These are phyloP conservation scores for Cossypha niveicapilla DNA, from an alignment of 2,797 vertebrate species.

Conservation along the genomic window DNA sequence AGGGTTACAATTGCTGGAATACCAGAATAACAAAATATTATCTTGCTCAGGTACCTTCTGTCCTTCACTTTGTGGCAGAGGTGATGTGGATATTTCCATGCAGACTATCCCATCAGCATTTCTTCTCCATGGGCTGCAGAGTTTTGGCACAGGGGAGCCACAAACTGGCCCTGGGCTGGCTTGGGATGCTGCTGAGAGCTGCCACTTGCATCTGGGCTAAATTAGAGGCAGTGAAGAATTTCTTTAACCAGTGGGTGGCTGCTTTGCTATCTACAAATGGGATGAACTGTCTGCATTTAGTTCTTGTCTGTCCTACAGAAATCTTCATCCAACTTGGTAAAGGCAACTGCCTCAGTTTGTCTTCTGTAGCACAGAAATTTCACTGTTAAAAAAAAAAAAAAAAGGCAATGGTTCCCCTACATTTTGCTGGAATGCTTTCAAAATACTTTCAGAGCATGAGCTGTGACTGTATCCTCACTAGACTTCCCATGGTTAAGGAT, in stretches of 20 bases:
- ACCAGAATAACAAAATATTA: conserved; percentile 3
- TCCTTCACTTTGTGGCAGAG: neutral
- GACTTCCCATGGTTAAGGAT: neutral
- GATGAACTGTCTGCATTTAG: neutral
- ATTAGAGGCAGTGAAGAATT: neutral
- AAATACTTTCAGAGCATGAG: neutral
- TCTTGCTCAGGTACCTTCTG: neutral
- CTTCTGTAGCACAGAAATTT: neutral
- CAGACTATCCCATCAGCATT: neutral
- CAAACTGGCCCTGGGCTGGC: neutral
- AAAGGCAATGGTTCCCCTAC: fast-evolving
- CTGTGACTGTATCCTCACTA: neutral
- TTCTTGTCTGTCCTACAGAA: neutral
- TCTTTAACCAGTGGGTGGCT: neutral
- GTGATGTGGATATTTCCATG: neutral
- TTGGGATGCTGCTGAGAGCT: neutral
- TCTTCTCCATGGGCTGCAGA: neutral
- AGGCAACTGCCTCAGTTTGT: neutral
- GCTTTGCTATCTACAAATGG: neutral
- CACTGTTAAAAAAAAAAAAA: neutral
- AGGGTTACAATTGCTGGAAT: neutral
- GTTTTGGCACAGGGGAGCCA: neutral
- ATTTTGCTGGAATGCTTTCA: neutral
- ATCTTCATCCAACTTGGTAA: neutral
- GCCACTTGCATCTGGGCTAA: neutral